Percentiles rank a stretch among this genome's conserved stretches.
Evolutionary conservation across 2,888 invertebrate genomes (phyloP).

Genomic region (Poecilobothrus nobilitatus): DNA sequence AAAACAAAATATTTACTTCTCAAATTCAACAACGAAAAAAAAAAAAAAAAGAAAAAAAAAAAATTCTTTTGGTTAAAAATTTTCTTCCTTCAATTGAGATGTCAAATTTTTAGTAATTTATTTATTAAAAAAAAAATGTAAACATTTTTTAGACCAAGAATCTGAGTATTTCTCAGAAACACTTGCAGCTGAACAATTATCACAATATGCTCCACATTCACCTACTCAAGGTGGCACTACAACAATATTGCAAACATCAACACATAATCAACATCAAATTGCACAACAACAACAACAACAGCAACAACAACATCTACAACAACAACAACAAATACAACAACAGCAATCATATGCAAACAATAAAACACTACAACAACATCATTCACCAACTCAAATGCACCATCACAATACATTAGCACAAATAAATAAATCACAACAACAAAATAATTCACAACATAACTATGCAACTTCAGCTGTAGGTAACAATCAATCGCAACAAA

Average conservation of each 20-base stretch:
- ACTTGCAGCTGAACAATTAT: constrained; percentile 45
- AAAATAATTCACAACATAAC: constrained; percentile 27
- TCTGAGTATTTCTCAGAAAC: constrained; percentile 46
- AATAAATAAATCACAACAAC: constrained; percentile 23
- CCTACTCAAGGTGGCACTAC: constrained; percentile 20
- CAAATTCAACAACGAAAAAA: too few relatives aligned
- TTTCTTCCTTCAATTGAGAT: background rate
- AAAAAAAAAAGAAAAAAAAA: too few relatives aligned
- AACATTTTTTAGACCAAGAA: constrained; percentile 32
- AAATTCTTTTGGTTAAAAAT: too few relatives aligned
- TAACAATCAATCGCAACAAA: constrained; percentile 18
- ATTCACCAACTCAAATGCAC: constrained; percentile 25
- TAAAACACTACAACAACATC: constrained; percentile 29
- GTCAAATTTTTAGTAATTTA: background rate
- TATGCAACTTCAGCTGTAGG: constrained; percentile 31
- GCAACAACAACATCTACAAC: constrained; percentile 27
- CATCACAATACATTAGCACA: constrained; percentile 22
- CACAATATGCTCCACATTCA: constrained; percentile 43
- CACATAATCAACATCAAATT: constrained; percentile 27
- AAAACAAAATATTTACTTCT: too few relatives aligned
- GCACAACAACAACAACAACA: constrained; percentile 31
- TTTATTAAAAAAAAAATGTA: background rate
- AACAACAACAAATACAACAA: constrained; percentile 27
- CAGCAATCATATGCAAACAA: constrained; percentile 26
- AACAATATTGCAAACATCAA: constrained; percentile 25